These are phyloP conservation scores for Orcinus orca DNA, from an alignment of 2,113 vertebrate species.

Conservation along the genomic window DNA sequence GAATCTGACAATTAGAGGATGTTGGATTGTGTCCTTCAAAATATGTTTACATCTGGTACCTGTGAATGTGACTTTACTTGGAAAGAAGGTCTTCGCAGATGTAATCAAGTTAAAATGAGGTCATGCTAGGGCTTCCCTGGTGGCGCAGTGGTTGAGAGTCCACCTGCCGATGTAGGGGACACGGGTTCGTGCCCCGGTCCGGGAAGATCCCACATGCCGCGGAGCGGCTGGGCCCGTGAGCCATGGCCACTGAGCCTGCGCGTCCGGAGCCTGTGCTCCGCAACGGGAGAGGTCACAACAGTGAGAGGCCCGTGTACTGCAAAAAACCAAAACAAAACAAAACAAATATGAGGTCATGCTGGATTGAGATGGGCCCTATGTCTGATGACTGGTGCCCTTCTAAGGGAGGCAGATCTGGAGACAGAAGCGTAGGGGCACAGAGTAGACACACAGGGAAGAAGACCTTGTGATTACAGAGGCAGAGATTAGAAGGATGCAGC, in stretches of 20 bases:
- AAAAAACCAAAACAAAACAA: too few species aligned
- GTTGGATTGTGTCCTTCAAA: not conserved
- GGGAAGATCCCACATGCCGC: too few species aligned
- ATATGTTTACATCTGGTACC: not conserved
- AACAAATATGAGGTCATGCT: not conserved
- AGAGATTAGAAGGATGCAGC: rapidly evolving
- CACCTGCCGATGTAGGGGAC: too few species aligned
- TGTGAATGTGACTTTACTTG: not conserved
- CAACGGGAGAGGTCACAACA: too few species aligned
- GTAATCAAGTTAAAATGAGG: not conserved
- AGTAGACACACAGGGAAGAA: not conserved
- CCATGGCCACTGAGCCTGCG: rapidly evolving
- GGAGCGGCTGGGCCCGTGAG: too few species aligned
- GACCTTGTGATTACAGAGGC: too few species aligned
- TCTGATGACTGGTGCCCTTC: not conserved
- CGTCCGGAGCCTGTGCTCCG: too few species aligned
- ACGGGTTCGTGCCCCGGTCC: too few species aligned
- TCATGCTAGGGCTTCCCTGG: not conserved
- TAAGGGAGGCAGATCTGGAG: not conserved
- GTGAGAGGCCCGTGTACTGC: too few species aligned
- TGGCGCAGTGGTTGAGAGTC: too few species aligned
- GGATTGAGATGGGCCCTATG: not conserved
- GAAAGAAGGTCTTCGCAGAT: not conserved
- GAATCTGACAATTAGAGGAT: not conserved
- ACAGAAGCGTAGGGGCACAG: not conserved